Evolutionary conservation across 2,888 invertebrate species (phyloP).

Genomic region (Idaea biselata): DNA sequence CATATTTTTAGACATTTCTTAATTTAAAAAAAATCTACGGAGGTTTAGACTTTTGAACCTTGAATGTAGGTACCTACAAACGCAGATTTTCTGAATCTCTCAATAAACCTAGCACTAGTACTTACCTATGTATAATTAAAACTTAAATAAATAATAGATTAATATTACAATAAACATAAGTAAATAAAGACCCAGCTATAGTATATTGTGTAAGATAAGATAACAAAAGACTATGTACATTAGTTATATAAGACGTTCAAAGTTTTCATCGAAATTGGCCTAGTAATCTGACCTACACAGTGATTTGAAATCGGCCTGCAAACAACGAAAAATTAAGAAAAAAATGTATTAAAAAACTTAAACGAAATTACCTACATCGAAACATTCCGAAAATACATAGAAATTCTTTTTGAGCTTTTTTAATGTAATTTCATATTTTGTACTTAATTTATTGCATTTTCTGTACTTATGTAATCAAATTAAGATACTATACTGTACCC

Average conservation of each 20-base stretch:
- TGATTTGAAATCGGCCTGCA: conserved; percentile 9
- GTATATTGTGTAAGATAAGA: conserved; percentile 31
- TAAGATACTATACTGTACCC: too few species aligned
- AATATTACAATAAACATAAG: conserved; percentile 17
- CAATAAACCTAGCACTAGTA: background rate
- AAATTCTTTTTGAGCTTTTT: background rate
- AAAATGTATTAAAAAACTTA: conserved; percentile 5
- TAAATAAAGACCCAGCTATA: conserved; percentile 33
- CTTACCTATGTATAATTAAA: background rate
- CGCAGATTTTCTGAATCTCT: background rate
- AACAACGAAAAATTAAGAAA: conserved; percentile 29
- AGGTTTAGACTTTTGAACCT: background rate
- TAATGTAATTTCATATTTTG: conserved; percentile 6
- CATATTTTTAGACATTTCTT: too few species aligned
- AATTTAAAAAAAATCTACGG: too few species aligned
- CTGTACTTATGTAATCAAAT: too few species aligned
- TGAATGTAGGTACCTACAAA: background rate
- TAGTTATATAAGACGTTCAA: background rate
- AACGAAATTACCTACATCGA: conserved; percentile 47
- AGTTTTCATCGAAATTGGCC: background rate
- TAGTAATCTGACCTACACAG: background rate
- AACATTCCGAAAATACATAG: conserved; percentile 42
- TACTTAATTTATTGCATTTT: background rate
- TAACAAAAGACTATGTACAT: conserved; percentile 43
- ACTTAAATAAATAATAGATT: background rate